A percentile compares a stretch with the other conserved stretches of the same genome.
These are phyloP conservation scores for Mobula birostris DNA, from an alignment of 2,113 vertebrate genomes.

Conservation along the genomic window DNA sequence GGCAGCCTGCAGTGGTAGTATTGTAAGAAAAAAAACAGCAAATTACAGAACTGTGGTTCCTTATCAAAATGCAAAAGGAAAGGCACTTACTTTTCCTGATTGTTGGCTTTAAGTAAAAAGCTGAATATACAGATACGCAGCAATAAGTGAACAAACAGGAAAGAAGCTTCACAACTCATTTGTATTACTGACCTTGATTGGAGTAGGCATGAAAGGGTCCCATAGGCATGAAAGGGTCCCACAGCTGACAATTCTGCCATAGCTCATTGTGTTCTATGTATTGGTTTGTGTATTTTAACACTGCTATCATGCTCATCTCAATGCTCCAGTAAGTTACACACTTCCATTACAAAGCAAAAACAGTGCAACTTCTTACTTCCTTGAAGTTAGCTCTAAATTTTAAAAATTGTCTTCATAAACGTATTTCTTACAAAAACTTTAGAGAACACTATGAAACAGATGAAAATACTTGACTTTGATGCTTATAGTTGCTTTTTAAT, in stretches of 20 bases:
- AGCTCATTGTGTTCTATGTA: neutral
- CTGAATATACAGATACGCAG: neutral
- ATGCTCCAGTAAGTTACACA: neutral
- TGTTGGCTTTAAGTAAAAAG: neutral
- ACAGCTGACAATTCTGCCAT: constrained; percentile 5
- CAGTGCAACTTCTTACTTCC: neutral
- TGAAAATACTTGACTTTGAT: neutral
- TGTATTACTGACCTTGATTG: constrained; percentile 16
- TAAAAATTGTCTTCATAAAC: neutral
- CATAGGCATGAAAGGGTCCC: too few relatives aligned
- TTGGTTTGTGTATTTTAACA: neutral
- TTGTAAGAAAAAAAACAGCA: neutral
- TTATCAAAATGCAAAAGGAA: neutral
- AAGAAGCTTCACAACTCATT: neutral
- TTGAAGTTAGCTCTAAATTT: neutral
- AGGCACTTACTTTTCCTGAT: neutral
- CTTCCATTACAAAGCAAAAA: neutral
- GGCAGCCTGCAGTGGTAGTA: neutral
- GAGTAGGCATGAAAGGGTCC: neutral
- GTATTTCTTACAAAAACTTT: neutral
- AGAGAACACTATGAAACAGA: neutral
- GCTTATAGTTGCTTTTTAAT: neutral
- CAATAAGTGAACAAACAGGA: neutral
- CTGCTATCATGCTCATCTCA: neutral
- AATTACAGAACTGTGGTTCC: neutral